Base-by-base conservation (phyloP, 2,797 vertebrate species). In the Lepilemur septentrionalis region DNA sequence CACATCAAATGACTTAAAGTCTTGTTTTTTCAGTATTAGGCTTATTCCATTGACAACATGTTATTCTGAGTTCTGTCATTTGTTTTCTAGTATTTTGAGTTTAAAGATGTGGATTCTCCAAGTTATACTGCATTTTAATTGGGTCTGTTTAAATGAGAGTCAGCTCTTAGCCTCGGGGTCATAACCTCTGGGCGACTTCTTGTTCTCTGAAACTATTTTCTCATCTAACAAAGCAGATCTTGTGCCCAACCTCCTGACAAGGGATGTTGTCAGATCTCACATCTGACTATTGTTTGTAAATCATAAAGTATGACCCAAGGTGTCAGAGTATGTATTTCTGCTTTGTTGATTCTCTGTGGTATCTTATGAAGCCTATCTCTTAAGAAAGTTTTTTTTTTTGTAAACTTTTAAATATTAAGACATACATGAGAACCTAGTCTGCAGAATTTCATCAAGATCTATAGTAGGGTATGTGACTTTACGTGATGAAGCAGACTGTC, bases 401-500 rank as follows among this genome's bases (percentile, higher is more conserved):
- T 8, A 28, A 73, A 50, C 23, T 78, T 87, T n/a, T 76, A 38
- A 69, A 18, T 50, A 69, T 14, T 59, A 43, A 86, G 43, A 23
- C 43, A 28, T 55, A 57, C 48, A 30, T 46, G n/a, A 89, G 52
- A 90, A 52, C 50, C 46, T 79, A 10, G 32, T 59, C 35, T 48
- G 17, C 6, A 87, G 41, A 87, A 43, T 41, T 35, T 17, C 9
- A 12, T 73, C 43, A 17, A 18, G 46, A 46, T n/a, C 11, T 18
- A 1, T 18, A 2, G 5, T 1, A 0, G 7, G 78, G 17, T 7
- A 3, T 52, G 1, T 23, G 41, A 63, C 41, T 11, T 70, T 4
- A 32, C 1, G 0, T 2, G 9, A 22, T 4, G 3, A 38, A 55
- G 41, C 43, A 2, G 0, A 2, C 15, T 12, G 3, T 20, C 22